Evolutionary conservation across 2,888 invertebrate species (phyloP), one percentile per base, ranked within the genome.

Genomic region (Crematogaster levior): DNA sequence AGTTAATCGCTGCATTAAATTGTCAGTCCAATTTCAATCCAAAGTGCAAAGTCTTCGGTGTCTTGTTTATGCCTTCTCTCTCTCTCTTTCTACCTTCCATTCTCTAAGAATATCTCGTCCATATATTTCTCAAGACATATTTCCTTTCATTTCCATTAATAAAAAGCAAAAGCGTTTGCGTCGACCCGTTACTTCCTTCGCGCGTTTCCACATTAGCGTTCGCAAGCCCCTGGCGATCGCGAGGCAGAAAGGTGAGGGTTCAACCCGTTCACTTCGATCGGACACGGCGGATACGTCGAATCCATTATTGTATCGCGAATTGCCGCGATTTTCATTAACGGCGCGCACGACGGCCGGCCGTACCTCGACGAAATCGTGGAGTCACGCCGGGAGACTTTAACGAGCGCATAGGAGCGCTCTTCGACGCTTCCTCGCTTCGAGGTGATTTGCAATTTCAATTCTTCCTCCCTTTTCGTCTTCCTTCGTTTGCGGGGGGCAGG

Each of bases 361-460:
- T 80, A 37, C 7, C 48, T 27, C 5, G 48, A 40, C 51, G 75
- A 58, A 60, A 65, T 65, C 65, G 12, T 46, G 70, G 48, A 53
- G 73, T 60, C 53, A 68, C 68, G 77, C 34, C 27, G 27, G 61
- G 90, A 86, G 90, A 91, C 74, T 87, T 90, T 63, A 86, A 91
- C 82, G 91, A 73, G 81, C 87, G 88, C 82, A 81, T 51, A 86
- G 82, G 58, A 60, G 58, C 21, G 60, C 34, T 63, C 61, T 18
- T 80, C 46, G 58, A 24, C 63, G 43, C 61, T 60, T 81, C 43
- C 63, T 46, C 68, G 63, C 75, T 58, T 3, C 34, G 9, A 40
- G 43, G 34, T 56, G 66, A 86, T 90, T 90, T 90, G 87, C 88
- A 88, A 90, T 90, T 88, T 88, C 88, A 88, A 91, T 85, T 74